These are phyloP conservation scores for Caradrina clavipalpis DNA, from an alignment of 2,888 invertebrate species.

Conservation along the genomic window DNA sequence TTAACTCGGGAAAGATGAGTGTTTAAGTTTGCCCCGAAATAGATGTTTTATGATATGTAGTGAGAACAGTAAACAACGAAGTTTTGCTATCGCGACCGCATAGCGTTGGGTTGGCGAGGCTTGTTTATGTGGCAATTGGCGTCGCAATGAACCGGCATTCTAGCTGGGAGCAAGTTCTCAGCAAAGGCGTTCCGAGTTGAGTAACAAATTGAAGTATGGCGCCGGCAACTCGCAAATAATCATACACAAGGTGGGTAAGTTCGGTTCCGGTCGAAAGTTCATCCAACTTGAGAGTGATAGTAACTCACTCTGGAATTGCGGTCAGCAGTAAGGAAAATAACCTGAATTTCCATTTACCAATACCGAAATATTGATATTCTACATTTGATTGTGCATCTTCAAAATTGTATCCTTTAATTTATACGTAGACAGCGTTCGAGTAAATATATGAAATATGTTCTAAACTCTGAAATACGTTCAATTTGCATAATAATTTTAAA, in stretches of 20 bases:
- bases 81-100: slow-evolving; percentile 80
- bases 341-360: slow-evolving; percentile 47
- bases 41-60: slow-evolving; percentile 78
- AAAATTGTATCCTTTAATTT: slow-evolving; percentile 12
- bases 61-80: slow-evolving; percentile 81
- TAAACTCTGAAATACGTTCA: not conserved
- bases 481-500: slow-evolving; percentile 6
- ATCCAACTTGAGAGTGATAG: slow-evolving; percentile 75
- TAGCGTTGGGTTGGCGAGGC: slow-evolving; percentile 76
- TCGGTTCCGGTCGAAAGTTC: slow-evolving; percentile 76
- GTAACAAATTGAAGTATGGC: slow-evolving; percentile 85
- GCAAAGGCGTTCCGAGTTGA: slow-evolving; percentile 82
- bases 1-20: slow-evolving; percentile 68
- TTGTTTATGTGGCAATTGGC: slow-evolving; percentile 88
- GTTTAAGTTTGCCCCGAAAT: slow-evolving; percentile 67
- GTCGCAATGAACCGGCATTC: slow-evolving; percentile 82
- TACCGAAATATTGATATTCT: slow-evolving; percentile 36
- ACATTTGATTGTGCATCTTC: slow-evolving; percentile 38
- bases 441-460: not conserved
- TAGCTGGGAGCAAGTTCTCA: slow-evolving; percentile 78
- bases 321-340: slow-evolving; percentile 74
- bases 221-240: slow-evolving; percentile 84
- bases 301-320: slow-evolving; percentile 79
- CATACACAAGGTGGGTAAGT: slow-evolving; percentile 83
- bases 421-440: no score